Conservation (phyloP, 2,888 invertebrate species). For the Druceiella hillmani region DNA sequence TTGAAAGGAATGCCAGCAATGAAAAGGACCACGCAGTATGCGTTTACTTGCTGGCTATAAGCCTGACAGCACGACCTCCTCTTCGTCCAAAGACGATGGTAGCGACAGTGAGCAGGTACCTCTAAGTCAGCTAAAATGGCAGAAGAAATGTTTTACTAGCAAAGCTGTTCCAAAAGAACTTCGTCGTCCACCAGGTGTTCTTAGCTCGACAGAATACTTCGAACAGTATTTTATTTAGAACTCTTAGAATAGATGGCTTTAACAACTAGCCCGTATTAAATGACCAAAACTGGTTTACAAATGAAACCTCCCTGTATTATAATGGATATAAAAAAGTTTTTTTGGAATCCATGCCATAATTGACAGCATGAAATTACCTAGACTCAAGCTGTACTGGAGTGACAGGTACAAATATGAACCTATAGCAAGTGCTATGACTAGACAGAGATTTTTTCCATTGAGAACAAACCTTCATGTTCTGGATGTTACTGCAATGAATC, state of each 20-base stretch:
- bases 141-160: conserved; percentile 9
- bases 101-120: conserved; percentile 6
- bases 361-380: conserved; percentile 18
- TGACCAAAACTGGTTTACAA: too few relatives aligned
- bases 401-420: conserved; percentile 13
- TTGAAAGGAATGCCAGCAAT: too few relatives aligned
- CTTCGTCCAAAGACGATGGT: background rate
- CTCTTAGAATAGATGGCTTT: conserved; percentile 10
- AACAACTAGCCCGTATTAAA: conserved; percentile 12
- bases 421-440: conserved; percentile 19
- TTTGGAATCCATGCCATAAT: conserved; percentile 20
- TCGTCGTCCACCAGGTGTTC: too few relatives aligned
- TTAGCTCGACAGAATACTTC: too few relatives aligned
- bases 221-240: too few relatives aligned
- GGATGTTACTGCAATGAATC: conserved; percentile 17
- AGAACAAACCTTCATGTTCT: conserved; percentile 20
- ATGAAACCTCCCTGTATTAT: too few relatives aligned
- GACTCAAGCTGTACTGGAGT: conserved; percentile 20
- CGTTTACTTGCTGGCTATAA: too few relatives aligned
- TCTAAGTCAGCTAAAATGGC: conserved; percentile 9
- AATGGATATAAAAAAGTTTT: conserved; percentile 14
- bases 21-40: too few relatives aligned
- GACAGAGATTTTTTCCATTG: conserved; percentile 21
- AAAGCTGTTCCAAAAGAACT: conserved; percentile 4
- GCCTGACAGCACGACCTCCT: too few relatives aligned